Evolutionary conservation across 1,140 invertebrate genomes (phyloP).

Genomic region (Odontomachus brunneus): DNA sequence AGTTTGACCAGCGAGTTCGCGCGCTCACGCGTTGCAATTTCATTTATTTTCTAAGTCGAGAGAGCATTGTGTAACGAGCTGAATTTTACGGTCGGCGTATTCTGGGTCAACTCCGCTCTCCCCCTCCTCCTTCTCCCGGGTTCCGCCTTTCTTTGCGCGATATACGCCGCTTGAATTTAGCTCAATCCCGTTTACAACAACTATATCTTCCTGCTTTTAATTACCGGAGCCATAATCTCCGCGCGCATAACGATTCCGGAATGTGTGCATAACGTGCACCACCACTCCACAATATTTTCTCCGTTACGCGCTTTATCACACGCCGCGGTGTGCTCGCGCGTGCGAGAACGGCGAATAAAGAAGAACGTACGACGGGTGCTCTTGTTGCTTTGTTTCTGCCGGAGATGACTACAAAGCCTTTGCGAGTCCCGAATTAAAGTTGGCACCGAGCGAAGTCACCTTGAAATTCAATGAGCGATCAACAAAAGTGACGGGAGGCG

Average conservation of each 20-base stretch:
- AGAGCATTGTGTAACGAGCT: conserved; percentile 38
- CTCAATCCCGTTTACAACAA: conserved; percentile 22
- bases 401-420: neutral
- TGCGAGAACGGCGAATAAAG: neutral
- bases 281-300: neutral
- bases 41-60: conserved; percentile 48
- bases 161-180: conserved; percentile 20
- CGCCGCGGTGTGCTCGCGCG: neutral
- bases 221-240: neutral
- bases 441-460: too few species aligned
- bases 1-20: neutral
- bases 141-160: neutral
- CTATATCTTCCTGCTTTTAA: conserved; percentile 23
- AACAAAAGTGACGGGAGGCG: too few species aligned
- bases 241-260: neutral
- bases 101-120: conserved; percentile 32
- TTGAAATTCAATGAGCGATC: neutral
- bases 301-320: neutral
- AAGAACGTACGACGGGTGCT: too few species aligned
- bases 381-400: neutral
- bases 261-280: too few species aligned
- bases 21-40: conserved; percentile 19
- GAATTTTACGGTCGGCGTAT: conserved; percentile 36
- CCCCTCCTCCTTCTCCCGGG: too few species aligned
- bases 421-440: too few species aligned